Base-by-base conservation (phyloP, 2,113 vertebrate genomes). In the Tetrax tetrax region DNA sequence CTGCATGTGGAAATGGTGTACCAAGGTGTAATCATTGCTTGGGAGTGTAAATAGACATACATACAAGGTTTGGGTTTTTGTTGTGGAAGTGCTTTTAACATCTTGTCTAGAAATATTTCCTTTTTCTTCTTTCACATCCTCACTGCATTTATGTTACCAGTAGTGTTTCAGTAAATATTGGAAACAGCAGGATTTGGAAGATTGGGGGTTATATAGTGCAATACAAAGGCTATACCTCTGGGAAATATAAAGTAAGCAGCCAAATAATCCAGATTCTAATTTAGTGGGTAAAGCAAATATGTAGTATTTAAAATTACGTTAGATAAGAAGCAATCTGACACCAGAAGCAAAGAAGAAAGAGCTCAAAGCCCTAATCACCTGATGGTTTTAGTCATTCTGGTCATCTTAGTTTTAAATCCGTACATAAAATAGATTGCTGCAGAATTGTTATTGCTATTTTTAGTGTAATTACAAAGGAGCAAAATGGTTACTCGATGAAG, bases 251-350 rank as follows among this genome's bases (percentile, higher is more conserved):
- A 95, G 89, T n/a, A 89, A 87, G 90, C 96, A 96, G 90, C 91
- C 45, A 76, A 97, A 95, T 98, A 98, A 98, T 98, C 97, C 97
- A 93, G 87, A 95, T 98, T 98, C 89, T 95, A 97, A 96, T 97
- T 96, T 96, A 92, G 93, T 69, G 93, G 94, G 91, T 93, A 95
- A 95, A 96, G 75, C 94, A 91, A 95, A 92, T 97, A 66, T 85
- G 68, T 97, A 96, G 82, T 92, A 81, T 97, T 96, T 96, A 96
- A 96, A 97, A 91, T 95, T 80, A 92, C 59, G 93, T 91, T 56
- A 81, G 87, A 87, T 93, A 98, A 98, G 96, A 96, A 91, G 80
- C 89, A 97, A 59, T 95, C 86, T 98, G 97, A 97, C 80, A 96
- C 83, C 68, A 97, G 75, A 81, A 95, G 20, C 74, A 83, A 80